Conservation (phyloP, 1,140 invertebrate genomes). For the Bombus turneri region DNA sequence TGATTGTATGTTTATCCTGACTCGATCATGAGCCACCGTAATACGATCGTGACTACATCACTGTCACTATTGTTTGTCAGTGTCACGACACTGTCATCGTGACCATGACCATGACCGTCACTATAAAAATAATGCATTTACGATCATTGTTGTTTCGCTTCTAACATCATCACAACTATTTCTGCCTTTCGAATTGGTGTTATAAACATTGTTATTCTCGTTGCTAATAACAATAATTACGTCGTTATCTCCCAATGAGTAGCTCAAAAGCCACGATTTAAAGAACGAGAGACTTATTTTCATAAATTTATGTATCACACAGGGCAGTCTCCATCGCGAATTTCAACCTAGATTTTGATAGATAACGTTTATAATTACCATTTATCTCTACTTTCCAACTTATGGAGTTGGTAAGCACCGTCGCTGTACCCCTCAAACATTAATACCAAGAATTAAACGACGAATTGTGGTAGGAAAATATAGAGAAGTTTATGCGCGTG, state of each 20-base stretch:
- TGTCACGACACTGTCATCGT: neutral
- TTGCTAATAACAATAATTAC: neutral
- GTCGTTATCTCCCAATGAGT: too few species aligned
- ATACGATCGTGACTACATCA: constrained; percentile 21
- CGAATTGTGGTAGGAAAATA: too few species aligned
- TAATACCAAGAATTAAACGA: neutral
- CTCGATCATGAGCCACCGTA: neutral
- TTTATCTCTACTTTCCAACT: too few species aligned
- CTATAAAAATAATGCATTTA: neutral
- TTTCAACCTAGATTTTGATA: too few species aligned
- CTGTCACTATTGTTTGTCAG: neutral
- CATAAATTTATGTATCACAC: too few species aligned
- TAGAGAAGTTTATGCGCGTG: too few species aligned
- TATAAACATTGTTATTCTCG: neutral
- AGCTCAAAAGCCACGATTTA: too few species aligned
- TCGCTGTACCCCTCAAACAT: neutral
- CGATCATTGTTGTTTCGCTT: neutral
- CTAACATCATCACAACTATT: too few species aligned
- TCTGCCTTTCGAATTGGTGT: too few species aligned
- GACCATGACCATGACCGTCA: neutral
- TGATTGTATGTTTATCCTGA: neutral
- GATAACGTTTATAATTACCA: neutral
- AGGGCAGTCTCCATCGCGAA: too few species aligned
- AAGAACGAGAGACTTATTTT: too few species aligned
- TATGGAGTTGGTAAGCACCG: too few species aligned